Percentiles rank a stretch among this genome's conserved stretches.
phyloP scores from a whole-genome alignment of 2,797 vertebrate species.

The Clarias pachynema region DNA sequence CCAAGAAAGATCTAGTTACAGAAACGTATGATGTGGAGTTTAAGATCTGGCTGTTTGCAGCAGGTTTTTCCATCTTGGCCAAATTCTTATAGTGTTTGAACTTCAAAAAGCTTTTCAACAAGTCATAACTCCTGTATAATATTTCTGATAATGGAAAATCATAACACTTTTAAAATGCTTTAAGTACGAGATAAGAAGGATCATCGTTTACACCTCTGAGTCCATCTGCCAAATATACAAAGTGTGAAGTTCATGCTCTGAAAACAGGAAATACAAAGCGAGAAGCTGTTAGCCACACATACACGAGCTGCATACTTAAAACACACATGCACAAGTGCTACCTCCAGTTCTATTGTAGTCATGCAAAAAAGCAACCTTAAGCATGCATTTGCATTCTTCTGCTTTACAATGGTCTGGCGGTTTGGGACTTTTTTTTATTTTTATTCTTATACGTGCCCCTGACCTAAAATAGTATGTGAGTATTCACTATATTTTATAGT shows the following conservation, averaged over 20 bases:
- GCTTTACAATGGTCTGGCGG: not conserved
- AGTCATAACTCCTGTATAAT: not conserved
- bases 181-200: not conserved
- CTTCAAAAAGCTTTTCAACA: conserved; percentile 1
- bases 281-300: not conserved
- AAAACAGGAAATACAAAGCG: not conserved
- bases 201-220: not conserved
- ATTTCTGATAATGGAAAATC: not conserved
- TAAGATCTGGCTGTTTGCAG: conserved; percentile 6
- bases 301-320: not conserved
- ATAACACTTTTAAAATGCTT: not conserved
- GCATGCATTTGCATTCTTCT: not conserved
- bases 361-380: not conserved
- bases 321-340: not conserved
- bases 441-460: not conserved
- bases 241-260: not conserved
- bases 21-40: not conserved
- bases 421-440: not conserved
- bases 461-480: not conserved
- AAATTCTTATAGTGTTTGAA: not conserved
- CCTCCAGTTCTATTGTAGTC: not conserved
- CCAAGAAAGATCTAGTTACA: conserved; percentile 1
- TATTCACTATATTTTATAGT: not conserved
- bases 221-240: not conserved
- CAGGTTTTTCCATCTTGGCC: not conserved